A percentile compares a stretch with the other conserved stretches of the same genome.
These are phyloP conservation scores for Pocillopora verrucosa DNA, from an alignment of 64 coral and sea anemone species.

Conservation along the genomic window DNA sequence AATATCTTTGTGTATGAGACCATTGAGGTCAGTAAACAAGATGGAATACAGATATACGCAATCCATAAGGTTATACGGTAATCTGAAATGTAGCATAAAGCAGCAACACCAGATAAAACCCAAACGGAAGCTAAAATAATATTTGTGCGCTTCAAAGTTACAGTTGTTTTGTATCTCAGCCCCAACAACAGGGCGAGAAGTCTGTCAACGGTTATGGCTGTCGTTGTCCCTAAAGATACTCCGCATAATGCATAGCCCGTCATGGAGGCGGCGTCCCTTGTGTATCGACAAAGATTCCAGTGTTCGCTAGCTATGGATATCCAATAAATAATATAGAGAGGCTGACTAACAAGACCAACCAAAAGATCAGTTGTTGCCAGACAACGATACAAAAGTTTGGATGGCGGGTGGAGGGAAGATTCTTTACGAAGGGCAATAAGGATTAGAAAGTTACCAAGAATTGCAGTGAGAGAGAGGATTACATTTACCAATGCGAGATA, in stretches of 20 bases:
- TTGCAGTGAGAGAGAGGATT: too few relatives aligned
- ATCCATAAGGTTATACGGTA: not conserved
- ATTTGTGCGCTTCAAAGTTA: not conserved
- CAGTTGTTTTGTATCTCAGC: not conserved
- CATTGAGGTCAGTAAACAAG: not conserved
- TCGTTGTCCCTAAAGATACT: not conserved
- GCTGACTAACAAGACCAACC: too few relatives aligned
- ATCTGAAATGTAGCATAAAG: not conserved
- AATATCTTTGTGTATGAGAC: not conserved
- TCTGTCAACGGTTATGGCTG: not conserved
- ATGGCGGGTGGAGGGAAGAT: too few relatives aligned
- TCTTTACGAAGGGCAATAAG: too few relatives aligned
- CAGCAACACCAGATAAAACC: not conserved
- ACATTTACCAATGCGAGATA: too few relatives aligned
- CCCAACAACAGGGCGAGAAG: not conserved
- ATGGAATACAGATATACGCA: not conserved
- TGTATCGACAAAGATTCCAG: not conserved
- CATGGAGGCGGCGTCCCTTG: not conserved
- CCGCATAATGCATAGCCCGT: not conserved
- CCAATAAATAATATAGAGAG: too few relatives aligned
- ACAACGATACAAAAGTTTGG: too few relatives aligned
- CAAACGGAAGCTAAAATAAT: not conserved
- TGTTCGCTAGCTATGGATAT: too few relatives aligned
- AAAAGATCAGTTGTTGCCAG: too few relatives aligned
- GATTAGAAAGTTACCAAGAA: too few relatives aligned